phyloP scores from a whole-genome alignment of 2,113 vertebrate species.

The Catharus fuscescens region DNA sequence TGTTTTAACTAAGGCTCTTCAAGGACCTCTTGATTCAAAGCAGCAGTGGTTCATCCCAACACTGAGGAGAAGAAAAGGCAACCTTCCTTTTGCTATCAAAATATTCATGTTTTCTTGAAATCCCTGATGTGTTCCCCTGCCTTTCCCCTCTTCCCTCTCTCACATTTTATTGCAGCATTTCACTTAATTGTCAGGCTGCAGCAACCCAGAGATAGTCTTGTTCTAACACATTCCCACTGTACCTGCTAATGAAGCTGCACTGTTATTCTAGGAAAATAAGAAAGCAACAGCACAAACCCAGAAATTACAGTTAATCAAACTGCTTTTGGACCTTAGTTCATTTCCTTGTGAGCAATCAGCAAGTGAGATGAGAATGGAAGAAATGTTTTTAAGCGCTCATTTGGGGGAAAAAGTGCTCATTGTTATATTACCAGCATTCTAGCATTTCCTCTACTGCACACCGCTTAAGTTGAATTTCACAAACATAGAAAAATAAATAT shows the following conservation, averaged over 20 bases:
- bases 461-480: constrained; percentile 28
- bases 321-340: constrained; percentile 9
- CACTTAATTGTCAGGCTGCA: not conserved
- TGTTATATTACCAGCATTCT: constrained; percentile 12
- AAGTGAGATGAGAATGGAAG: not conserved
- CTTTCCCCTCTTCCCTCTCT: not conserved
- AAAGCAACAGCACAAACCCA: not conserved
- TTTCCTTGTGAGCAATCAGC: constrained; percentile 38
- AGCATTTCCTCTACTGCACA: constrained; percentile 28
- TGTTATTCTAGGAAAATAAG: constrained; percentile 21
- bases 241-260: not conserved
- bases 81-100: constrained; percentile 36
- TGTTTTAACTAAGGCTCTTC: constrained; percentile 45
- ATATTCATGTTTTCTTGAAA: not conserved
- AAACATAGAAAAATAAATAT: constrained; percentile 45
- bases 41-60: constrained; percentile 50
- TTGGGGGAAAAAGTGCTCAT: constrained; percentile 21
- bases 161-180: constrained; percentile 14
- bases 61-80: constrained; percentile 38
- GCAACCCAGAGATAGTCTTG: constrained; percentile 3
- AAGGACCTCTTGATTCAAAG: constrained; percentile 58
- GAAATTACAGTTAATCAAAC: not conserved
- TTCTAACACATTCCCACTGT: not conserved
- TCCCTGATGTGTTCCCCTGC: not conserved
- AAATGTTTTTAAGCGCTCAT: constrained; percentile 45